Base-by-base conservation (phyloP, 1,140 invertebrate species). In the Ceratosolen solmsi region DNA sequence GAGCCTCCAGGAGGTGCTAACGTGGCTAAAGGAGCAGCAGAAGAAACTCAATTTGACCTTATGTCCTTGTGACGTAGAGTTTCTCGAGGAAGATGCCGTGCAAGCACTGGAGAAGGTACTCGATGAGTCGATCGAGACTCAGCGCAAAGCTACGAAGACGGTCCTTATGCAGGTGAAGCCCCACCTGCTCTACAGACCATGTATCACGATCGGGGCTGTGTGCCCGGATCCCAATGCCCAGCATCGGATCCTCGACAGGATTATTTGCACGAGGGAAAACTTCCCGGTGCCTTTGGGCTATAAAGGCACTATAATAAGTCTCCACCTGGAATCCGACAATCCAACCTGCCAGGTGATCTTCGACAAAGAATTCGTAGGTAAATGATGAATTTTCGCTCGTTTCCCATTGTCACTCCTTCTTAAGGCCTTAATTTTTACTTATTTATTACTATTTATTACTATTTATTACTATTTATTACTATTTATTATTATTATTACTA, bases 221-320 rank as follows among this genome's bases (percentile, higher is more conserved):
- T 85, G 93, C 2, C 94, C 96, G 0, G 97, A 98, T 91, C 90
- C 93, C 0, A 91, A 89, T 22, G 93, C 94, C 0, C 93, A 92
- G 5, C 95, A 94, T 88, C 85, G 92, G 82, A 86, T 99, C 60
- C 95, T 96, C 84, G 97, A 99, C 89, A 93, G 98, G 77, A 94
- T 99, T 56, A 94, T 98, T 2, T 94, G 95, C 85, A 93, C 96
- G 0, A 92, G 95, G 51, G 93, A 94, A 65, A 93, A 94, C 70
- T 96, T 94, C 85, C 93, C 94, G 2, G 96, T 97, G 13, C 97
- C 97, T 0, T 89, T 96, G 22, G 97, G 97, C 8, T 92, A 94
- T 0, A 94, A 94, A 85, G 98, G 97, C 51, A 98, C 96, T 0
- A 92, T 99, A 0, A 94, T 97, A 27, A 96, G 95, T 41, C 92